Percentiles rank a stretch among this genome's conserved stretches.
These are phyloP conservation scores for Tolmerus cingulatus DNA, from an alignment of 2,888 invertebrate species.

Conservation along the genomic window DNA sequence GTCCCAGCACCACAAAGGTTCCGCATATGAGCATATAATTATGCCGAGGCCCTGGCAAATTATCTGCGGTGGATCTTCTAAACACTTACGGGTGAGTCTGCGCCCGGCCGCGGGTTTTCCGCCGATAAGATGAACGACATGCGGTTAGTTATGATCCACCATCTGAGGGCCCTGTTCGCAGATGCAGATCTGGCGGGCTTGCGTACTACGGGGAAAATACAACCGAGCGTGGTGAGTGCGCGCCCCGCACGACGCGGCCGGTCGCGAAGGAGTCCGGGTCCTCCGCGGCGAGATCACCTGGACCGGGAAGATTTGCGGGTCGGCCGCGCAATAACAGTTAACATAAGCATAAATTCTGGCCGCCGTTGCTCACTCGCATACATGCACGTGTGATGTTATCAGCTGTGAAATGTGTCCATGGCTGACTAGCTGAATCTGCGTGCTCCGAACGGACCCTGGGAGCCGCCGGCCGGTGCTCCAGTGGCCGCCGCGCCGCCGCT, in stretches of 20 bases:
- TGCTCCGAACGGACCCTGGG: neutral
- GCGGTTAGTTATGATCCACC: slow-evolving; percentile 37
- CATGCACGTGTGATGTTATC: slow-evolving; percentile 40
- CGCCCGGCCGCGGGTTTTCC: slow-evolving; percentile 12
- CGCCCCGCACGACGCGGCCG: neutral
- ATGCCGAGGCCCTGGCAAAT: slow-evolving; percentile 28
- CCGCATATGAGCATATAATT: slow-evolving; percentile 44
- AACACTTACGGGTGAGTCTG: slow-evolving; percentile 33
- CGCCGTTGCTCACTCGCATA: slow-evolving; percentile 22
- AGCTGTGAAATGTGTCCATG: slow-evolving; percentile 42
- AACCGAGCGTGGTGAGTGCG: neutral
- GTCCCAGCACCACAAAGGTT: slow-evolving; percentile 37
- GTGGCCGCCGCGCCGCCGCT: neutral
- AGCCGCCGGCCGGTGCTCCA: neutral
- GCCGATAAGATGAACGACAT: slow-evolving; percentile 41
- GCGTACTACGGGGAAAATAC: neutral
- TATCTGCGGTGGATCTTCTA: slow-evolving; percentile 43
- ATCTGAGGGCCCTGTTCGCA: neutral
- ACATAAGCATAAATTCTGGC: slow-evolving; percentile 42
- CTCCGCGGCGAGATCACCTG: slow-evolving; percentile 5
- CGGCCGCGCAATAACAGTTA: slow-evolving; percentile 39
- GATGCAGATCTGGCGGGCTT: neutral
- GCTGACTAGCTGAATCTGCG: slow-evolving; percentile 28
- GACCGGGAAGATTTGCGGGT: slow-evolving; percentile 24
- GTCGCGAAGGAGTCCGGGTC: neutral